Evolutionary conservation across 2,797 vertebrate genomes (phyloP).

Genomic region (Myripristis jacobus): DNA sequence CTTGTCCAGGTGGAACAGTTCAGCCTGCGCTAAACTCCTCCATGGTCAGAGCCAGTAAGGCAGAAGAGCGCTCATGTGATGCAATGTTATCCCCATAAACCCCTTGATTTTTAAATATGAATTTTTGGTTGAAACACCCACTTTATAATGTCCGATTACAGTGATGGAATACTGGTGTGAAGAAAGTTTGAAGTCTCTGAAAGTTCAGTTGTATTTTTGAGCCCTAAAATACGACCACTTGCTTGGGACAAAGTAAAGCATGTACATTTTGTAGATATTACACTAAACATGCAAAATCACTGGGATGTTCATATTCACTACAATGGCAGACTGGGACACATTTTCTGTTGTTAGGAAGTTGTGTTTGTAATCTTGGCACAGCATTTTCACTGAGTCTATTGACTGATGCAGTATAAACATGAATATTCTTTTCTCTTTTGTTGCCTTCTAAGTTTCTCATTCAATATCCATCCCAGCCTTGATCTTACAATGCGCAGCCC

Average conservation of each 20-base stretch:
- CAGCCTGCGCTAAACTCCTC: background rate
- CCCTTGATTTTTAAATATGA: no score
- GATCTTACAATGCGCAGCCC: background rate
- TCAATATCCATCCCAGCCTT: background rate
- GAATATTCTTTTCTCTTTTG: background rate
- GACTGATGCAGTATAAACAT: background rate
- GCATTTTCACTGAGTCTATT: background rate
- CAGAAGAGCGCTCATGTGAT: background rate
- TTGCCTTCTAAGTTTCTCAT: background rate
- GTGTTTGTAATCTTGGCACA: background rate
- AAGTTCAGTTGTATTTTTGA: no score
- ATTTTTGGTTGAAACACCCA: no score
- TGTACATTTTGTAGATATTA: no score
- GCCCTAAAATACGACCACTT: no score
- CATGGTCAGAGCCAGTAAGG: background rate
- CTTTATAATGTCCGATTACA: no score
- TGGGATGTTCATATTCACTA: background rate
- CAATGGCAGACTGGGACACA: background rate
- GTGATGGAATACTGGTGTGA: no score
- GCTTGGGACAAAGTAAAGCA: no score
- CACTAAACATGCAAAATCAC: no score
- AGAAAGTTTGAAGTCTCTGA: no score
- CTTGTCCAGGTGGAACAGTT: no score
- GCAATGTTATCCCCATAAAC: background rate
- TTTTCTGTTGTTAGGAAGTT: no score